A percentile compares a stretch with the other conserved stretches of the same genome.
phyloP scores from a whole-genome alignment of 2,797 vertebrate genomes.

The Neoniphon sammara region DNA sequence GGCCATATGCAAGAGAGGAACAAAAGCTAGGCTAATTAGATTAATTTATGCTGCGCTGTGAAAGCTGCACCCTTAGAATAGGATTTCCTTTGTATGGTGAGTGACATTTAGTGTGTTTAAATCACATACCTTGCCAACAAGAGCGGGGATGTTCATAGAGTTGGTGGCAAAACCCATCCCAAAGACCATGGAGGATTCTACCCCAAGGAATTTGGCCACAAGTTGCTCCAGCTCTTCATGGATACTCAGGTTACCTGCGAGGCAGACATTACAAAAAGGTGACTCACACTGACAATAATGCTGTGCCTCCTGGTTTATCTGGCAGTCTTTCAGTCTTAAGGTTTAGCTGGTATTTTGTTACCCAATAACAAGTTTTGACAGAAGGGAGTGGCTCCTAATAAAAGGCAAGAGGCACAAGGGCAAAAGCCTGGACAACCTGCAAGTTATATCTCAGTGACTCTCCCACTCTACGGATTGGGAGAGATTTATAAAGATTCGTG shows the following conservation, averaged over 20 bases:
- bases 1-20: slow-evolving; percentile 58
- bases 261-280: slow-evolving; percentile 43
- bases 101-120: slow-evolving; percentile 23
- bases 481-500: slow-evolving; percentile 49
- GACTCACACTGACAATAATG: slow-evolving; percentile 18
- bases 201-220: slow-evolving; percentile 82
- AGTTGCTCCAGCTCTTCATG: slow-evolving; percentile 89
- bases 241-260: slow-evolving; percentile 89
- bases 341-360: slow-evolving; percentile 20
- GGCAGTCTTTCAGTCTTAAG: slow-evolving; percentile 11
- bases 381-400: slow-evolving; percentile 38
- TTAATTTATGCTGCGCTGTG: slow-evolving; percentile 46
- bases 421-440: slow-evolving; percentile 19
- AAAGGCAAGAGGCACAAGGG: slow-evolving; percentile 20
- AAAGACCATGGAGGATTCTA: slow-evolving; percentile 91
- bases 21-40: slow-evolving; percentile 64
- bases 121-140: slow-evolving; percentile 80
- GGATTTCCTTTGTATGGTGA: slow-evolving; percentile 12
- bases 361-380: slow-evolving; percentile 50
- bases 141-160: slow-evolving; percentile 96
- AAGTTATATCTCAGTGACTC: slow-evolving; percentile 6
- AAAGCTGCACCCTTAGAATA: slow-evolving; percentile 15
- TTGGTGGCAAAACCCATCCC: slow-evolving; percentile 99
- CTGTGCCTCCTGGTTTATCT: slow-evolving; percentile 24
- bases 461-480: slow-evolving; percentile 19